These are phyloP conservation scores for Syngnathus scovelli DNA, from an alignment of 2,113 vertebrate species.

Conservation along the genomic window DNA sequence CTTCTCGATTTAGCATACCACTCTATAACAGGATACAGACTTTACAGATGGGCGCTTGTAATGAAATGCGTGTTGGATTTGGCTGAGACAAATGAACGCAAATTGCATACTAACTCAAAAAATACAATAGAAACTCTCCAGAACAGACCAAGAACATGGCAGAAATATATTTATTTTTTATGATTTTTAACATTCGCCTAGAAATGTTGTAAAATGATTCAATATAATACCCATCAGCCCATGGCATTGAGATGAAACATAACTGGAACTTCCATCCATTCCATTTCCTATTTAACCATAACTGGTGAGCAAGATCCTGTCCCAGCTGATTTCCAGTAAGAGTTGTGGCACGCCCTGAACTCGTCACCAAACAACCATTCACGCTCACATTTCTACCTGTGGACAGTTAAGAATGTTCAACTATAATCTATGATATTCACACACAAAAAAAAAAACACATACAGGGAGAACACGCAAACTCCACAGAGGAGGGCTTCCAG, in stretches of 20 bases:
- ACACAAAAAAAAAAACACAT: too few relatives aligned
- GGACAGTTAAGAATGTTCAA: neutral
- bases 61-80: neutral
- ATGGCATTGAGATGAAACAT: neutral
- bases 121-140: neutral
- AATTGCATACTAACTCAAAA: neutral
- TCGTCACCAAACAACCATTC: neutral
- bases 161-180: neutral
- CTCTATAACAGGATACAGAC: constrained; percentile 25
- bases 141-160: neutral
- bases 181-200: neutral
- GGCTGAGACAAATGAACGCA: neutral
- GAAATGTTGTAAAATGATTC: neutral
- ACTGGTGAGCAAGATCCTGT: neutral
- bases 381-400: neutral
- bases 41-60: neutral
- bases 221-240: neutral
- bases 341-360: neutral
- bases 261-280: neutral
- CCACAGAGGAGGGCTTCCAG: too few relatives aligned
- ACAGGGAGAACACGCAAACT: neutral
- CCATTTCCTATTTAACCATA: neutral
- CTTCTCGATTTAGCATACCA: constrained; percentile 38
- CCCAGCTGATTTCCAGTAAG: too few relatives aligned
- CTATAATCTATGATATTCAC: neutral